Evolutionary conservation across 2,888 invertebrate species (phyloP).

Genomic region (Meliscaeva auricollis): DNA sequence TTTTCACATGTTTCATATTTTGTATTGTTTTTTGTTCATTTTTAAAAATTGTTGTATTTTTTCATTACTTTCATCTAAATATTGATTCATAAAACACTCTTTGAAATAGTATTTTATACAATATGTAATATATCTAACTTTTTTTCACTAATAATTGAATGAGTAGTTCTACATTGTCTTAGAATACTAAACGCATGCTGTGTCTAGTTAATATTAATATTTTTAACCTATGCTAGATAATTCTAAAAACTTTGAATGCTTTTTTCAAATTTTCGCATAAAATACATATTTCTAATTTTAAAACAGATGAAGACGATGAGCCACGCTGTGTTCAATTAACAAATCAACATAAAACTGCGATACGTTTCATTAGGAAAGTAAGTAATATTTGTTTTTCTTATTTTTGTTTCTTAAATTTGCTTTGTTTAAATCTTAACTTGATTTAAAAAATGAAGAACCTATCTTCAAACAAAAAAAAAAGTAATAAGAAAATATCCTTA

Average conservation of each 20-base stretch:
- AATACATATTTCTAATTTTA: conserved; percentile 47
- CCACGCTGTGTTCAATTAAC: conserved; percentile 93
- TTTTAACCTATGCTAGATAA: neutral
- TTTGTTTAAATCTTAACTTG: conserved; percentile 23
- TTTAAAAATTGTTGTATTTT: no score
- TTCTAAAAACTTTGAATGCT: neutral
- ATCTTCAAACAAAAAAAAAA: conserved; percentile 10
- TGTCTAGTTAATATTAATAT: neutral
- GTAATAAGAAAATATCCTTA: conserved; percentile 2
- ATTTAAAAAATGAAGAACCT: neutral
- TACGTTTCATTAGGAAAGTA: conserved; percentile 96
- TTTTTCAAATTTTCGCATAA: conserved; percentile 31
- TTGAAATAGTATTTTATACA: no score
- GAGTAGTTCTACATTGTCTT: neutral
- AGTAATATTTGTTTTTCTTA: conserved; percentile 79
- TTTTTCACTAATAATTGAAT: conserved; percentile 3
- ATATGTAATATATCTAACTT: neutral
- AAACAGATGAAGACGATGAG: conserved; percentile 91
- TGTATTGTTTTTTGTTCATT: no score
- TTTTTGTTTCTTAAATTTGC: conserved; percentile 22
- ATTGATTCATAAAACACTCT: no score
- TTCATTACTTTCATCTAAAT: no score
- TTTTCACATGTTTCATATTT: no score
- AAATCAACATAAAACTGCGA: conserved; percentile 94
- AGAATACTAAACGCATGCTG: neutral